Conservation (phyloP, 2,797 vertebrate genomes). For the Ptychobarbus kaznakovi region DNA sequence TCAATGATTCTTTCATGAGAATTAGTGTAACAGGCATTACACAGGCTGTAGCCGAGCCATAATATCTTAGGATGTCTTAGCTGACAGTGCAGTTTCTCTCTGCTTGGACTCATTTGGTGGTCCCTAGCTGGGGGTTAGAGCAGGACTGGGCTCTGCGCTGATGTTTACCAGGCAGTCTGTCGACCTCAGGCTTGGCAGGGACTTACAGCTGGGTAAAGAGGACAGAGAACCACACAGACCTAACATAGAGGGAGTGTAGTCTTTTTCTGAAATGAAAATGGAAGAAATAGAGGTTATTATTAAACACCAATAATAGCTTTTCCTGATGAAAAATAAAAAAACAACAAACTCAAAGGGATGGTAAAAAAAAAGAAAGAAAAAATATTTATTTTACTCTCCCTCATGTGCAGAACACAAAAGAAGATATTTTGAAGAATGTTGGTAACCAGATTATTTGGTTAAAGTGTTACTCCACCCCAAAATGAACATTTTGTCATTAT, state of each 20-base stretch:
- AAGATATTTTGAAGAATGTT: background rate
- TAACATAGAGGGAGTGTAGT: constrained; percentile 94
- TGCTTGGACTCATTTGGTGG: constrained; percentile 56
- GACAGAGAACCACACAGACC: constrained; percentile 94
- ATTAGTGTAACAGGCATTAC: background rate
- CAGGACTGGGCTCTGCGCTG: constrained; percentile 92
- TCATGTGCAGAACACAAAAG: background rate
- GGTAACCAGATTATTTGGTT: background rate
- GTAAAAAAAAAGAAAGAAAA: background rate
- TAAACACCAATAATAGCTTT: background rate
- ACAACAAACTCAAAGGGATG: background rate
- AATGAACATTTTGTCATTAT: too few species aligned
- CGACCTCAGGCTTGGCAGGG: constrained; percentile 94
- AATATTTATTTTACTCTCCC: too few species aligned
- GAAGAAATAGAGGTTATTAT: background rate
- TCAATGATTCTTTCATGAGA: background rate
- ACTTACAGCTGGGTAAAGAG: constrained; percentile 95
- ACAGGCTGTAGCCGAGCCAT: constrained; percentile 9
- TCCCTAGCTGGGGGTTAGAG: constrained; percentile 92
- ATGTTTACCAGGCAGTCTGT: constrained; percentile 97
- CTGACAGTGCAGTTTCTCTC: constrained; percentile 30
- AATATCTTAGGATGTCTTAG: constrained; percentile 47
- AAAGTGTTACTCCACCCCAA: too few species aligned
- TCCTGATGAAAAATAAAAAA: background rate
- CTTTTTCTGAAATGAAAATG: constrained; percentile 82